Base-by-base conservation (phyloP, 1,140 invertebrate genomes). In the Ips typographus region DNA sequence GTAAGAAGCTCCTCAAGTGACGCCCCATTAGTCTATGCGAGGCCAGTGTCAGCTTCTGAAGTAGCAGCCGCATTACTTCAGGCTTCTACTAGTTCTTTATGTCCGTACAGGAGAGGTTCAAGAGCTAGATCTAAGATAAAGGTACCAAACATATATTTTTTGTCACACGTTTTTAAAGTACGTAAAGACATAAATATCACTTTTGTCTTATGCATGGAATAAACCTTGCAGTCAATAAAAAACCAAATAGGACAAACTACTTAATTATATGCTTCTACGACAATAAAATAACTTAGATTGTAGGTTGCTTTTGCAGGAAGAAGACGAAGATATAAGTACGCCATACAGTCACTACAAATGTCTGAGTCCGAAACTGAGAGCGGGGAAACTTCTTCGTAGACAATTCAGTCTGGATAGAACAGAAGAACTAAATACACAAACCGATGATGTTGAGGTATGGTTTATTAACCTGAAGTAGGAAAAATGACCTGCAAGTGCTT, bases 401-500 rank as follows among this genome's bases (percentile, higher is more conserved):
- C 89, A 91, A 77, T 91, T 89, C 74, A 90, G 89, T 74, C 79
- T 91, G 43, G 89, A 90, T 74, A 83, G 88, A 40, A 84, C 87
- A 7, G 88, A 90, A 73, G 85, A 86, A 41, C 52, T 8, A 74
- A 64, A 51, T 57, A n/a, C n/a, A 64, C 66, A 22, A 22, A 22
- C 22, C 22, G 22, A 22, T 22, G 22, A 22, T 22, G 22, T 22
- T 22, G 22, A 22, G 22, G 22, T 22, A 22, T 22, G 22, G 22
- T 22, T 22, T 22, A 22, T 22, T 22, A 22, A 22, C 22, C 22
- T 22, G 22, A 22, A 22, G 22, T 22, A 22, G 22, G 22, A 22
- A 22, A 22, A 22, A 22, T 22, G 0, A 22, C 22, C 22, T 22
- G 22, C 22, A 22, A 22, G 22, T 22, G 22, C 0, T 22, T 22